These are phyloP conservation scores for Biston betularia DNA, from an alignment of 2,888 invertebrate species.

Conservation along the genomic window DNA sequence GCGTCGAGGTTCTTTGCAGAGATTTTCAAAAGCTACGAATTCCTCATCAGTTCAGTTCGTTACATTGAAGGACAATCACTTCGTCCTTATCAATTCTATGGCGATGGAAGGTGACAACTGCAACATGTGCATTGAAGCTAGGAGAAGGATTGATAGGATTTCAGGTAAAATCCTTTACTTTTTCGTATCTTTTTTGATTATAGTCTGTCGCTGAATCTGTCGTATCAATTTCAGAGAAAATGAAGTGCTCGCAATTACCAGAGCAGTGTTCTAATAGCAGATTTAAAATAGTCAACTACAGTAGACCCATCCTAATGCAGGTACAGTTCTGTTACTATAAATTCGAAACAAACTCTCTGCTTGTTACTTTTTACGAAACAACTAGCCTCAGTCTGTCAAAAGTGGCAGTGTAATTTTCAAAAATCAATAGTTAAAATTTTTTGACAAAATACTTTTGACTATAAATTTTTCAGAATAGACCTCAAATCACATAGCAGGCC, in stretches of 20 bases:
- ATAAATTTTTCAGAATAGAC: too few relatives aligned
- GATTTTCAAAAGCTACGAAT: slow-evolving; percentile 90
- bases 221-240: slow-evolving; percentile 58
- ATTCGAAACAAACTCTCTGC: too few relatives aligned
- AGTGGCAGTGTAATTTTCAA: too few relatives aligned
- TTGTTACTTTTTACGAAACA: too few relatives aligned
- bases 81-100: slow-evolving; percentile 98
- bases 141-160: slow-evolving; percentile 87
- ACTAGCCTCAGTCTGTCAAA: too few relatives aligned
- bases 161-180: slow-evolving; percentile 74
- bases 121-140: slow-evolving; percentile 92
- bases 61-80: slow-evolving; percentile 91
- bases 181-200: neutral
- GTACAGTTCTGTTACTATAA: slow-evolving; percentile 65
- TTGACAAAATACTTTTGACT: too few relatives aligned
- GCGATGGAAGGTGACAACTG: slow-evolving; percentile 98
- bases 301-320: slow-evolving; percentile 93
- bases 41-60: slow-evolving; percentile 91
- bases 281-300: slow-evolving; percentile 84
- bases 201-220: neutral
- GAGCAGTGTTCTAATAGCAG: slow-evolving; percentile 61
- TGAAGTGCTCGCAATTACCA: slow-evolving; percentile 63
- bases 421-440: too few relatives aligned
- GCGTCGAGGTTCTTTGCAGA: slow-evolving; percentile 87
- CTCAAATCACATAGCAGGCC: too few relatives aligned